These are phyloP conservation scores for Rhizoglyphus robini DNA, from an alignment of 1,140 invertebrate genomes.

Conservation along the genomic window DNA sequence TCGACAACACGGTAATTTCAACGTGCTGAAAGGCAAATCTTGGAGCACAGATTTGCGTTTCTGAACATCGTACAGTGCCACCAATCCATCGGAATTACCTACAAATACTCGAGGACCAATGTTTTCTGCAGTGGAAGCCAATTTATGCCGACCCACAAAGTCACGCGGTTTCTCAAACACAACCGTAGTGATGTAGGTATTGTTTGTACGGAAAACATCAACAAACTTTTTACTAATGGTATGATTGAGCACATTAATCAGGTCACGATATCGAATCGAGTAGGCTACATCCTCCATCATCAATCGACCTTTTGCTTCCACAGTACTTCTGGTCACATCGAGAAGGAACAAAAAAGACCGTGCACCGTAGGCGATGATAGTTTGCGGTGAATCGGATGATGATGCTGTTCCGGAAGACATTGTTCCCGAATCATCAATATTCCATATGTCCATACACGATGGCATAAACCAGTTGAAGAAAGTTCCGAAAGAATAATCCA, in stretches of 20 bases:
- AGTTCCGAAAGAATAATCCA: constrained; percentile 14
- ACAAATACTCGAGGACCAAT: constrained; percentile 2
- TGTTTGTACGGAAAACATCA: constrained; percentile 1
- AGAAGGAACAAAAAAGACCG: constrained; percentile 6
- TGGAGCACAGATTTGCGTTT: neutral
- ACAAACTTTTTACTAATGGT: neutral
- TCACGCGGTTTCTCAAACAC: neutral
- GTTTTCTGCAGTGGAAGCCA: neutral
- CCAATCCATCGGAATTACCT: constrained; percentile 10
- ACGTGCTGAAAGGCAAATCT: neutral
- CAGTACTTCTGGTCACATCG: neutral
- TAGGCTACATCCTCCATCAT: neutral
- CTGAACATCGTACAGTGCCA: neutral
- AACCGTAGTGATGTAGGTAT: neutral
- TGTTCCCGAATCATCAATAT: too few relatives aligned
- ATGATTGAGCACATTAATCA: constrained; percentile 9
- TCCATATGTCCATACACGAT: constrained; percentile 14
- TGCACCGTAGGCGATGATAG: constrained; percentile 3
- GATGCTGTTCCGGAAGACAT: neutral
- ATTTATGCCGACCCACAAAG: neutral
- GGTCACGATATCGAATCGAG: neutral
- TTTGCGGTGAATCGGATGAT: neutral
- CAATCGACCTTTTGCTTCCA: neutral
- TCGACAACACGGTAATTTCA: neutral
- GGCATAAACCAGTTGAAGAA: constrained; percentile 19